A percentile compares a stretch with the other conserved stretches of the same genome.
Evolutionary conservation across 2,797 vertebrate genomes (phyloP).

Genomic region (Spinibarbus caldwelli): DNA sequence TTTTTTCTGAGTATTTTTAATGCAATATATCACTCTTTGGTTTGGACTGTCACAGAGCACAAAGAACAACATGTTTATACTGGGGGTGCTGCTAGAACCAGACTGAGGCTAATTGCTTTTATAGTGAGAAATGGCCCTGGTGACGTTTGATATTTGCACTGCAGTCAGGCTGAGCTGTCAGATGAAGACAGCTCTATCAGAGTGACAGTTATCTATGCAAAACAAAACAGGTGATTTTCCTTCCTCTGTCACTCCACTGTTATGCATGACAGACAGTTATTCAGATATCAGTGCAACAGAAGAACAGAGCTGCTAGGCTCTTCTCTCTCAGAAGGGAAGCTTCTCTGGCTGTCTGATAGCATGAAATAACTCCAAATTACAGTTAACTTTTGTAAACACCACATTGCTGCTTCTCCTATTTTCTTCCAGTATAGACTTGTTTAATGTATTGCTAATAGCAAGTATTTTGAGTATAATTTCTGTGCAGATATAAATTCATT

Average conservation of each 20-base stretch:
- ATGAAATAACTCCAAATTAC: conserved; percentile 53
- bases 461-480: not conserved
- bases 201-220: conserved; percentile 48
- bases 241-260: conserved; percentile 35
- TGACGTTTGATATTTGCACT: conserved; percentile 41
- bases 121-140: conserved; percentile 33
- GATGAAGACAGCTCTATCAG: conserved; percentile 46
- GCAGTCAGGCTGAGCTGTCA: conserved; percentile 47
- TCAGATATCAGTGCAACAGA: conserved; percentile 56
- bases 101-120: conserved; percentile 32
- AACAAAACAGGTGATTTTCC: conserved; percentile 40
- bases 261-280: conserved; percentile 49
- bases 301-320: conserved; percentile 49
- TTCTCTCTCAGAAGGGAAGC: conserved; percentile 52
- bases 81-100: conserved; percentile 3
- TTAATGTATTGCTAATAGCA: not conserved
- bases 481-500: not conserved
- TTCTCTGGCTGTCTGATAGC: conserved; percentile 50
- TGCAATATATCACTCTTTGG: conserved; percentile 13
- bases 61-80: conserved; percentile 34
- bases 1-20: not conserved
- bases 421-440: conserved; percentile 6
- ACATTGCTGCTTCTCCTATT: conserved; percentile 36
- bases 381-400: conserved; percentile 50
- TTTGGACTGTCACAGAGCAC: conserved; percentile 17